Evolutionary conservation across 2,888 invertebrate genomes (phyloP).

Genomic region (Drosophila algonquin): DNA sequence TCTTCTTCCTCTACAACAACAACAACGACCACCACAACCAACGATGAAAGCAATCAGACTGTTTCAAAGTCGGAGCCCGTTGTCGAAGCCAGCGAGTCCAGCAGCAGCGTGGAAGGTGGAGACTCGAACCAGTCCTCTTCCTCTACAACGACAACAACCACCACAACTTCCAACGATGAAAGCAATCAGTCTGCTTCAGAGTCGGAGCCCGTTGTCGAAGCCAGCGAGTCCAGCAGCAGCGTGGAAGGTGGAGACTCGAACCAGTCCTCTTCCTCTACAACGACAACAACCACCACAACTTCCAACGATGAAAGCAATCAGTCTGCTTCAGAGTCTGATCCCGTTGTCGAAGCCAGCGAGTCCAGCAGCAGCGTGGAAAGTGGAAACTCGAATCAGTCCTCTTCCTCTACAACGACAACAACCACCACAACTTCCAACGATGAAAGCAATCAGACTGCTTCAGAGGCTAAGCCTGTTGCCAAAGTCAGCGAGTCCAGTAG

Average conservation of each 20-base stretch:
- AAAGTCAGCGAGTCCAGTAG: neutral
- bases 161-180: neutral
- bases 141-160: slow-evolving; percentile 16
- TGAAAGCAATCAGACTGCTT: neutral
- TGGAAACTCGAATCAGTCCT: slow-evolving; percentile 4
- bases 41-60: neutral
- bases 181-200: neutral
- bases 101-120: neutral
- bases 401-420: slow-evolving; percentile 11
- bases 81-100: neutral
- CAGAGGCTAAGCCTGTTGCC: neutral
- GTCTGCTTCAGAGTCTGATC: neutral
- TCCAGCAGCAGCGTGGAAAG: slow-evolving; percentile 2
- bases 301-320: too few species aligned
- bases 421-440: slow-evolving; percentile 6
- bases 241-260: slow-evolving; percentile 8
- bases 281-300: slow-evolving; percentile 21
- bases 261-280: neutral
- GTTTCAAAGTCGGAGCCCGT: neutral
- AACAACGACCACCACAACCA: slow-evolving; percentile 13
- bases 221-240: neutral
- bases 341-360: neutral
- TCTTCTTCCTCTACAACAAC: slow-evolving; percentile 6
- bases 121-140: slow-evolving; percentile 16
- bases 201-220: neutral